phyloP scores from a whole-genome alignment of 1,140 invertebrate genomes.

The Vanessa tameamea region DNA sequence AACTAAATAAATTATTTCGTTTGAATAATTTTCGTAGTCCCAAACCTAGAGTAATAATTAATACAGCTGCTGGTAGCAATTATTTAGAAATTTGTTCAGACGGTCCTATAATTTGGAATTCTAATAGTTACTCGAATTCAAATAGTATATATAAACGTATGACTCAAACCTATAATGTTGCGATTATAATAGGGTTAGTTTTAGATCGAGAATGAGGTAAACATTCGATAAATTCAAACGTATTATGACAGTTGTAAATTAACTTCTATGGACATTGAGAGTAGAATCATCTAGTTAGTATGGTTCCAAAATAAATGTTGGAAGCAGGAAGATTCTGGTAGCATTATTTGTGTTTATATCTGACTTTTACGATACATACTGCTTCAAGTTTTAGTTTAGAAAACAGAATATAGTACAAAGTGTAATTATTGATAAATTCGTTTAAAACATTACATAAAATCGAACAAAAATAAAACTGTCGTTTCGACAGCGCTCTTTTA shows the following conservation, averaged over 20 bases:
- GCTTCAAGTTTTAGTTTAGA: background rate
- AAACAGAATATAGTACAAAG: background rate
- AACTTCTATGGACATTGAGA: background rate
- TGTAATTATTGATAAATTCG: too few species aligned
- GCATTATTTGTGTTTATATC: slow-evolving; percentile 11
- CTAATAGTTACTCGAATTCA: background rate
- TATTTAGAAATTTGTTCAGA: slow-evolving; percentile 17
- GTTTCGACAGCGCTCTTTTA: too few species aligned
- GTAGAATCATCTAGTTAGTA: background rate
- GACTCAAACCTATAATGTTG: slow-evolving; percentile 17
- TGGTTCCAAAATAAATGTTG: slow-evolving; percentile 16
- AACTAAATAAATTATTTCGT: background rate
- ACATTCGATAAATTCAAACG: slow-evolving; percentile 10
- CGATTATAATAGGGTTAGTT: background rate
- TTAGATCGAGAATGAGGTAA: background rate
- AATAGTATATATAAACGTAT: background rate
- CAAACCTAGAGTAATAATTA: slow-evolving; percentile 21
- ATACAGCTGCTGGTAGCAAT: slow-evolving; percentile 12
- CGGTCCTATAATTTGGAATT: slow-evolving; percentile 7
- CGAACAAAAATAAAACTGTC: too few species aligned
- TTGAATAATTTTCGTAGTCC: slow-evolving; percentile 1
- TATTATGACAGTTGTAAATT: slow-evolving; percentile 14
- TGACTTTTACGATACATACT: background rate
- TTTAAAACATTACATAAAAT: too few species aligned
- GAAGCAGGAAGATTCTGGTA: slow-evolving; percentile 1